A percentile compares a stretch with the other conserved stretches of the same genome.
phyloP scores from a whole-genome alignment of 2,888 invertebrate genomes.

The Platycheirus albimanus region DNA sequence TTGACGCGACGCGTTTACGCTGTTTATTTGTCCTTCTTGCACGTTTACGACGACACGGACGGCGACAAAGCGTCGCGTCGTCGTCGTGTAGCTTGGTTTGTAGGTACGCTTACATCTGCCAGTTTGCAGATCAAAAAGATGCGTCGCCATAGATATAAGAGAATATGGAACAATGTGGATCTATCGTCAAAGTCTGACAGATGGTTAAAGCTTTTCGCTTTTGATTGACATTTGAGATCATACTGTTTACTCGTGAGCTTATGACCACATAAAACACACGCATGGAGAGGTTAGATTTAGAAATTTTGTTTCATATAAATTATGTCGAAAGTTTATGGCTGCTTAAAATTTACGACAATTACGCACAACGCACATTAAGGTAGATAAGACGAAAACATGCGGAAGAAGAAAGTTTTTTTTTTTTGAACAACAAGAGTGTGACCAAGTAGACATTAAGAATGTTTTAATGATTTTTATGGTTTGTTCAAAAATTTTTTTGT shows the following conservation, averaged over 20 bases:
- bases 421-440: conserved; percentile 39
- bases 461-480: conserved; percentile 20
- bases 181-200: conserved; percentile 45
- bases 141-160: conserved; percentile 43
- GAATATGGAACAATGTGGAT: conserved; percentile 36
- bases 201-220: conserved; percentile 30
- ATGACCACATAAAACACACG: not conserved
- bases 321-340: not conserved
- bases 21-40: conserved; percentile 66
- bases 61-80: not conserved
- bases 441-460: conserved; percentile 13
- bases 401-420: conserved; percentile 8
- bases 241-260: not conserved
- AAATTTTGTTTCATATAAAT: conserved; percentile 18
- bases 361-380: conserved; percentile 6
- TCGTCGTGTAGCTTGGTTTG: not conserved
- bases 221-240: not conserved
- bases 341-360: conserved; percentile 29
- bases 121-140: conserved; percentile 57
- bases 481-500: not conserved
- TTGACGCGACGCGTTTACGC: conserved; percentile 46
- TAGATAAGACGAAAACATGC: not conserved
- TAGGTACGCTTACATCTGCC: not conserved
- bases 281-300: conserved; percentile 17
- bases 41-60: conserved; percentile 9